A percentile compares a stretch with the other conserved stretches of the same genome.
Conservation (phyloP, 2,797 vertebrate species). For the Crocidura indochinensis region DNA sequence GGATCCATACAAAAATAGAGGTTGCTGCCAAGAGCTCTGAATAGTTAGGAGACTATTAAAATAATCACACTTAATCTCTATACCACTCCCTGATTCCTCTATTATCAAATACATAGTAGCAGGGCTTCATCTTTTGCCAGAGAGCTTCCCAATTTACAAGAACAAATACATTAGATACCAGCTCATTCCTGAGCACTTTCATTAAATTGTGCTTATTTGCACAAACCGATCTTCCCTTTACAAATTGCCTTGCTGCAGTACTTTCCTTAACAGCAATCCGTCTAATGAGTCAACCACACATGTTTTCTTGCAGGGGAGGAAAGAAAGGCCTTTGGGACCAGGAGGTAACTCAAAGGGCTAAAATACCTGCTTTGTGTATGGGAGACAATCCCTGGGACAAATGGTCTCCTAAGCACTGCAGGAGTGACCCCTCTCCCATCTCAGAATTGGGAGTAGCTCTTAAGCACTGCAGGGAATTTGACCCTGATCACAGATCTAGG, state of each 20-base stretch:
- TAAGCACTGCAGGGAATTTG: too few relatives aligned
- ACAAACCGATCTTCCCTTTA: slow-evolving; percentile 59
- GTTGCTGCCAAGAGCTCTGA: background rate
- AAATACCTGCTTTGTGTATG: too few relatives aligned
- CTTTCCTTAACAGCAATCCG: slow-evolving; percentile 58
- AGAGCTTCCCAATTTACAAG: slow-evolving; percentile 26
- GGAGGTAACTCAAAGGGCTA: too few relatives aligned
- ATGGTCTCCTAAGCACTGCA: too few relatives aligned
- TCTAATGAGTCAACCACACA: slow-evolving; percentile 44
- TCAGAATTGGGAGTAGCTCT: too few relatives aligned
- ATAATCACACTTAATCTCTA: background rate
- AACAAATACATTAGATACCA: slow-evolving; percentile 31
- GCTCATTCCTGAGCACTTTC: slow-evolving; percentile 28
- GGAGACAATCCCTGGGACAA: too few relatives aligned
- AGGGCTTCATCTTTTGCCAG: background rate
- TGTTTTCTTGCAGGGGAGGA: background rate
- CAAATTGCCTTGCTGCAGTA: slow-evolving; percentile 25
- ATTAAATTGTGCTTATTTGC: slow-evolving; percentile 8
- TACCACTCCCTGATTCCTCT: slow-evolving; percentile 31
- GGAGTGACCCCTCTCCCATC: too few relatives aligned
- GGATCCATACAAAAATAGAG: background rate
- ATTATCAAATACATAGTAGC: background rate
- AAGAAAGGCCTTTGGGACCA: background rate
- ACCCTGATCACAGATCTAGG: too few relatives aligned
- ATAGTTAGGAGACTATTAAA: background rate